These are phyloP conservation scores for Timema podura DNA, from an alignment of 2,888 invertebrate genomes.

Conservation along the genomic window DNA sequence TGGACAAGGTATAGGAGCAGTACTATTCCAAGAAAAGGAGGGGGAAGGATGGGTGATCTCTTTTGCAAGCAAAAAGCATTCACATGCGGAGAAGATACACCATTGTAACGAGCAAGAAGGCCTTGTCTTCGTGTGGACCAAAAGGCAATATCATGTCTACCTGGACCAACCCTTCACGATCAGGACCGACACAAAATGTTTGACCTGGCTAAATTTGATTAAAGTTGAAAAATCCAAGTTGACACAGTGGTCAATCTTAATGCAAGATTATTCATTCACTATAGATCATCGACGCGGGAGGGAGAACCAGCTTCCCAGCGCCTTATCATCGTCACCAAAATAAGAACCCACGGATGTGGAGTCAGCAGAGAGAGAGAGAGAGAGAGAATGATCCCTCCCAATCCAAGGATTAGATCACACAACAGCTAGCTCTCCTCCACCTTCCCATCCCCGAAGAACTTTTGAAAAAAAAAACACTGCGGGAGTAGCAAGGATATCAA, in stretches of 20 bases:
- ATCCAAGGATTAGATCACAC: too few relatives aligned
- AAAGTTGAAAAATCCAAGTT: neutral
- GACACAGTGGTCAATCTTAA: neutral
- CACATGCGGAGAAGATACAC: neutral
- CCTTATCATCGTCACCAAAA: neutral
- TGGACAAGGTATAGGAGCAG: too few relatives aligned
- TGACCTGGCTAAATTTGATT: neutral
- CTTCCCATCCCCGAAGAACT: too few relatives aligned
- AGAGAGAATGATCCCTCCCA: too few relatives aligned
- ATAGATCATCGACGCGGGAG: neutral
- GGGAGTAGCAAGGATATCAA: too few relatives aligned
- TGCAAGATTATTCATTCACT: neutral
- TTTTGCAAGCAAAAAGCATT: neutral
- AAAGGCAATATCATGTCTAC: neutral
- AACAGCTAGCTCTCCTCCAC: too few relatives aligned
- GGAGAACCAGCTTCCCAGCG: neutral
- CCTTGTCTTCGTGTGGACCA: neutral
- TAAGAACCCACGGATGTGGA: too few relatives aligned
- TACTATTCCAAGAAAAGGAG: neutral
- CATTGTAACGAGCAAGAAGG: neutral
- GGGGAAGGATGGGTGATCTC: neutral
- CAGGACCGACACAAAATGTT: neutral
- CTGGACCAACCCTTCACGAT: neutral
- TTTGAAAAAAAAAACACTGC: too few relatives aligned
- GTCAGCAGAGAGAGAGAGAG: too few relatives aligned